Evolutionary conservation across 2,888 invertebrate genomes (phyloP).

Genomic region (Amiota communis): DNA sequence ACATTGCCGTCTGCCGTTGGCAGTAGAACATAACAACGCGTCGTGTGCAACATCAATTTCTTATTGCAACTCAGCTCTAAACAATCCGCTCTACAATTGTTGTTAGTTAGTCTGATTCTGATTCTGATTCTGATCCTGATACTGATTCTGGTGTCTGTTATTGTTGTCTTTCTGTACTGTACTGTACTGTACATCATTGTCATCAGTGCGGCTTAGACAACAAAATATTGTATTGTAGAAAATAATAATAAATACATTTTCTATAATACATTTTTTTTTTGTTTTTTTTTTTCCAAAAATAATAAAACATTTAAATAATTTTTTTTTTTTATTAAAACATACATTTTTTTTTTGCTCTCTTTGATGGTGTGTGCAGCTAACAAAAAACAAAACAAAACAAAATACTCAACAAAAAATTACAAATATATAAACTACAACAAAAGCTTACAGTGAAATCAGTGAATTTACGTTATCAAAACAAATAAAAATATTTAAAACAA

Average conservation of each 20-base stretch:
- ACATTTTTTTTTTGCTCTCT: not conserved
- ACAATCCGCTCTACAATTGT: too few species aligned
- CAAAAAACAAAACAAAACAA: slow-evolving; percentile 22
- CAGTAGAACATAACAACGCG: slow-evolving; percentile 1
- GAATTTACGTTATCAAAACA: too few species aligned
- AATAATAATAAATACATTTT: not conserved
- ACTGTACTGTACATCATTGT: not conserved
- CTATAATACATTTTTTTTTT: slow-evolving; percentile 15
- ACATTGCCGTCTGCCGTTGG: slow-evolving; percentile 34
- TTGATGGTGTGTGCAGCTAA: slow-evolving; percentile 18
- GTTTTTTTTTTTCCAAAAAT: slow-evolving; percentile 25
- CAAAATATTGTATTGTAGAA: slow-evolving; percentile 31
- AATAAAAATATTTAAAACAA: too few species aligned
- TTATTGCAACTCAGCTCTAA: too few species aligned
- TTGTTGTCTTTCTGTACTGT: not conserved
- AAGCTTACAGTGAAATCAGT: not conserved
- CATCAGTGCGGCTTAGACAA: slow-evolving; percentile 42
- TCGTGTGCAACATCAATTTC: not conserved
- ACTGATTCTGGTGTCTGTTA: too few species aligned
- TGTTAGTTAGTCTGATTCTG: too few species aligned
- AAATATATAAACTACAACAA: too few species aligned
- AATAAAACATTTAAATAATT: slow-evolving; percentile 19
- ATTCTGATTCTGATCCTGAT: too few species aligned
- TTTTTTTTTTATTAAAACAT: not conserved
- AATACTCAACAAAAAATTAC: slow-evolving; percentile 19